Base-by-base conservation (phyloP, 2,797 vertebrate genomes). In the Phataginus tetradactyla region DNA sequence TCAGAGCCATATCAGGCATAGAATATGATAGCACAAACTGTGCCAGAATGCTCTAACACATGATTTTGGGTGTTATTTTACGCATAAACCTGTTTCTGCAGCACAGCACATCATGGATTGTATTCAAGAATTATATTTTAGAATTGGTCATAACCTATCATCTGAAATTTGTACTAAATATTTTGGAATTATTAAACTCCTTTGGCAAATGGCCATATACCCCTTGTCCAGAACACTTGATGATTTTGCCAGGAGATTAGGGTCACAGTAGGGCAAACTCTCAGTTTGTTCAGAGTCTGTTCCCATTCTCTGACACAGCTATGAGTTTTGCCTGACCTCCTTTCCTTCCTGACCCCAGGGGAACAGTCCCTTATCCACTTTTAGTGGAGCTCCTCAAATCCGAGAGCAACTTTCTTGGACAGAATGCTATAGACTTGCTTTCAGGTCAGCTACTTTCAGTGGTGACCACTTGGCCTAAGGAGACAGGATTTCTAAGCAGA, bases 101-200 rank as follows among this genome's bases (percentile, higher is more conserved):
- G 23, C 55, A 92, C 1, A 94, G 74, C n/a, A 2, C 57, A 66
- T 59, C 34, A 32, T 68, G n/a, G 14, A 81, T 74, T 80, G 92
- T 79, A 75, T 88, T 13, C 34, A 86, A 83, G 86, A 85, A 27
- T 83, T 91, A 72, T 29, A 96, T 87, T 95, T 92, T 72, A 92
- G 78, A 83, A 49, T 63, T 81, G 39, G 69, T 93, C 32, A 66
- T 71, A 42, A 77, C 81, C 64, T 5, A 45, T 29, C 69, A 64
- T 69, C 29, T 80, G 32, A 83, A 77, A 93, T 94, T 91, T 32
- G 75, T n/a, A 18, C 25, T 88, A 84, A 49, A 94, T 90, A 74
- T 72, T 51, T 55, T 78, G 37, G 34, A 88, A 71, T 74, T 90
- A 68, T 71, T 64, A 79, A 94, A 93, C 11, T 64, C 21, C 68